Evolutionary conservation across 2,113 vertebrate species (phyloP), one percentile per base, ranked within the genome.

Genomic region (Prionailurus bengalensis): DNA sequence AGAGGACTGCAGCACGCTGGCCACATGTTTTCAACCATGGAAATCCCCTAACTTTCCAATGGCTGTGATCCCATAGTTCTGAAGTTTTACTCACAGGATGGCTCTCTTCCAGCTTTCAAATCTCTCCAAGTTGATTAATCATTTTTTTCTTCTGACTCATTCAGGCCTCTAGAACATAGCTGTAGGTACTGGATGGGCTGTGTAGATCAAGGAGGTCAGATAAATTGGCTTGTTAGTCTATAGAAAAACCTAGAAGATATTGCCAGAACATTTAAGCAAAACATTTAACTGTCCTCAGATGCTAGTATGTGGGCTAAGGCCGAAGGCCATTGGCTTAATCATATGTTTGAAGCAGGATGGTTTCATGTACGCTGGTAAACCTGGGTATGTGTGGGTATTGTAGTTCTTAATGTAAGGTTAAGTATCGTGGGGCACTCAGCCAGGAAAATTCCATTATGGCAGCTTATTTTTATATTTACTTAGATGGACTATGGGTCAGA

Each of bases 141-240:
- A 96, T 99, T 98, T 98, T 98, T 98, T 82, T 98, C 97, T 97
- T 96, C 95, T 98, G 98, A 98, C 97, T 98, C 95, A 98, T 97
- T 98, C 93, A 89, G 9, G 63, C 95, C 97, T 98, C 93, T 96
- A 97, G 91, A 94, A 98, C 98, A 98, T 98, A 98, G 93, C 95
- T 98, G 63, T 94, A 96, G 96, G 96, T 98, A 96, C 91, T 98
- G 93, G 94, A 94, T 45, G 2, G 78, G 36, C 74, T 96, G 2
- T 98, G 10, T 93, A 93, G 95, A 98, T 98, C 97, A 97, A 95
- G 96, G 83, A 98, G 97, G 76, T 90, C 97, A 98, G 98, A 96
- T 96, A 98, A 98, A 97, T 97, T 96, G 94, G 68, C 93, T 98
- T 97, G 63, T 91, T 96, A 89, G 90, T 96, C 93, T 98, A 39